Percentiles rank a stretch among this genome's conserved stretches.
Conservation (phyloP, 1,140 invertebrate genomes). For the Zophobas morio region DNA sequence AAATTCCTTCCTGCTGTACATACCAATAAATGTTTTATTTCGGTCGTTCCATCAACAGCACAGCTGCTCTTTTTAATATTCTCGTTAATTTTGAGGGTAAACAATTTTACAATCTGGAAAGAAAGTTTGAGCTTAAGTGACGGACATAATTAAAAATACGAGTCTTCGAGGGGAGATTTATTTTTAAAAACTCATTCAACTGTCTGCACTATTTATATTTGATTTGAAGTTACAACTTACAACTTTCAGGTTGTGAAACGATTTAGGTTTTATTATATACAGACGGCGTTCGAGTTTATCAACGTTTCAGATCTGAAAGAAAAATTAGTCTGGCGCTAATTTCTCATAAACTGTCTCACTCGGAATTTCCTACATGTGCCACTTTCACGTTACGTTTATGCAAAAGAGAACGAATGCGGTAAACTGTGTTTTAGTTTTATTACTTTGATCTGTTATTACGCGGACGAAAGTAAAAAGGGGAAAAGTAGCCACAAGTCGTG, state of each 20-base stretch:
- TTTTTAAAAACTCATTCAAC: conserved; percentile 42
- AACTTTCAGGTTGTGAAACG: neutral
- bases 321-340: conserved; percentile 20
- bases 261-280: conserved; percentile 11
- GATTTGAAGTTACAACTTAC: neutral
- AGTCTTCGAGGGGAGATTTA: neutral
- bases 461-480: conserved; percentile 9
- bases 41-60: conserved; percentile 21
- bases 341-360: neutral
- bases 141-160: conserved; percentile 26
- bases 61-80: conserved; percentile 39
- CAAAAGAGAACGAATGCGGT: conserved; percentile 1
- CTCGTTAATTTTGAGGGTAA: conserved; percentile 34
- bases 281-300: conserved; percentile 1
- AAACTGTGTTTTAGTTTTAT: conserved; percentile 3
- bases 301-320: neutral
- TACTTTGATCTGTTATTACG: neutral
- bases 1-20: conserved; percentile 2
- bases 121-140: conserved; percentile 12
- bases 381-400: conserved; percentile 33
- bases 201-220: conserved; percentile 29
- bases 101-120: conserved; percentile 34
- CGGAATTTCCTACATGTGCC: conserved; percentile 12
- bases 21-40: conserved; percentile 34
- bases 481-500: conserved; percentile 8